Evolutionary conservation across 2,797 vertebrate species (phyloP), one percentile per base, ranked within the genome.

Genomic region (Sarcophilus harrisii): DNA sequence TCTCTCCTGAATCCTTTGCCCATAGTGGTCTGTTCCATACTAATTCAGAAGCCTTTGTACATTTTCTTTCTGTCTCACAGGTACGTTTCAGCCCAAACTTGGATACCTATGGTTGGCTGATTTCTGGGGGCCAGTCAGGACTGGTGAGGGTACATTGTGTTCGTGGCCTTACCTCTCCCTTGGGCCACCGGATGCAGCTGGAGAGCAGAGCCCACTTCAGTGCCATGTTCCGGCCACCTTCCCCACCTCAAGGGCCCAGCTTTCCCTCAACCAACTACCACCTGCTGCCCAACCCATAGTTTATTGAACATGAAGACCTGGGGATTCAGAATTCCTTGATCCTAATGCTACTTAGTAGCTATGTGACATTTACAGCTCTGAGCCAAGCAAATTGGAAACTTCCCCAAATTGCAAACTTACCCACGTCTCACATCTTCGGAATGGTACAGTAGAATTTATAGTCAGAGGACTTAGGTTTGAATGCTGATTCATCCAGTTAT

Each of bases 31-130:
- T 0, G 28, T 3, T 81, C 30, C 73, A 45, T 30, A n/a, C 13
- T 62, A 24, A 52, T 59, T 13, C 10, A 93, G 60, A 93, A 38
- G 28, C 28, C 28, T 96, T 45, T 96, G 27, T 60, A 45, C 93
- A 18, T 87, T 91, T 38, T 96, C 58, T 95, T 55, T 98, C 32
- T 95, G 49, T 89, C 38, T 94, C 38, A 0, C 98, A 99, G 99
- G 99, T 99, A 66, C 99, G 99, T 81, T 99, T 99, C 98, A 99
- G 99, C 98, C 99, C 99, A 49, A 99, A 99, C 98, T 98, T 99
- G 98, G 99, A 98, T 96, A 98, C 99, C 0, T 99, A 99, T 0
- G 98, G 98, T 92, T 99, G 99, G 99, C 66, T 99, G 96, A 98
- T 98, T 58, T 99, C 99, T 0, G 99, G 97, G 0, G 99, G 99